These are phyloP conservation scores for Diarsia rubi DNA, from an alignment of 2,888 invertebrate genomes.

Conservation along the genomic window DNA sequence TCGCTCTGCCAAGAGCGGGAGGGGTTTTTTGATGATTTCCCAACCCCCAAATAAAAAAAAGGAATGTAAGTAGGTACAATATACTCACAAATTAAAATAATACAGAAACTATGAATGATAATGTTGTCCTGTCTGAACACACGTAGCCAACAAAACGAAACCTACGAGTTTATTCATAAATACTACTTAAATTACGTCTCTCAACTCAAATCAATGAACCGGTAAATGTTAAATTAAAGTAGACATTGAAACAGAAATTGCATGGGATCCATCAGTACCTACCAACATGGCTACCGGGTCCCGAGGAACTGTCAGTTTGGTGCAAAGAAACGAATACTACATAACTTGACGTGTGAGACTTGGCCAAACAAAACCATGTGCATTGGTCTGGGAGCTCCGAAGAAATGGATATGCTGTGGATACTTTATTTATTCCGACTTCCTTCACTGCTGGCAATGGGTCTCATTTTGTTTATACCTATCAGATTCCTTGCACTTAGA, in stretches of 20 bases:
- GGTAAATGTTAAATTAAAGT: background rate
- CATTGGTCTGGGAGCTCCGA: constrained; percentile 38
- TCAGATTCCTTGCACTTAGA: background rate
- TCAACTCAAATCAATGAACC: background rate
- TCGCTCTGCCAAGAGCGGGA: too few species aligned
- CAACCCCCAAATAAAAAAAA: too few species aligned
- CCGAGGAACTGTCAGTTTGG: constrained; percentile 71
- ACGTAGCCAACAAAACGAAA: background rate
- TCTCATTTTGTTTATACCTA: background rate
- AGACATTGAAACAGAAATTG: constrained; percentile 15
- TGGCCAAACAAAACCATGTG: constrained; percentile 71
- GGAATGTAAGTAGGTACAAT: background rate
- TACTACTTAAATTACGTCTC: background rate
- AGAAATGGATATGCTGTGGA: constrained; percentile 31
- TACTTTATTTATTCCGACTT: background rate
- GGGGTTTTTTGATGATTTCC: too few species aligned
- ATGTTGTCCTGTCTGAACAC: background rate
- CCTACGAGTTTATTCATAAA: background rate
- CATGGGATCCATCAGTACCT: constrained; percentile 54
- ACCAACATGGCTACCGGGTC: constrained; percentile 65
- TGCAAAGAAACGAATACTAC: constrained; percentile 72
- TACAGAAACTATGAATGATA: background rate
- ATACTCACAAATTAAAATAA: background rate
- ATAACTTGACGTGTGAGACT: constrained; percentile 79
- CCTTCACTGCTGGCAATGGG: background rate